A percentile compares a stretch with the other conserved stretches of the same genome.
phyloP scores from a whole-genome alignment of 2,888 invertebrate species.

The Scaptomyza tumidula region DNA sequence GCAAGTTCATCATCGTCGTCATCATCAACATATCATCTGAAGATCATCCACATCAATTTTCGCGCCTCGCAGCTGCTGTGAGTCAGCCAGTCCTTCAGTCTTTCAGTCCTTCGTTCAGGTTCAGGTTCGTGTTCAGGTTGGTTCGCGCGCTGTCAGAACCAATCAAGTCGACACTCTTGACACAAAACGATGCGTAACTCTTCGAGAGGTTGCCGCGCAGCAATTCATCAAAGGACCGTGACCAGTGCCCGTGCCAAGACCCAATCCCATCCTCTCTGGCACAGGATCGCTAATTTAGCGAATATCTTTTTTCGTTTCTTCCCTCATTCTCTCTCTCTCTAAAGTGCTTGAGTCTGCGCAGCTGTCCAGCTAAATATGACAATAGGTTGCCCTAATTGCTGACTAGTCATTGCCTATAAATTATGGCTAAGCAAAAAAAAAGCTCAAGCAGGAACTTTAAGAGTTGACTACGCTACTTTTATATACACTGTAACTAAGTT shows the following conservation, averaged over 20 bases:
- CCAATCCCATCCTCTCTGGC: conserved; percentile 11
- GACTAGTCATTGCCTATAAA: conserved; percentile 66
- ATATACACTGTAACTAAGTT: background rate
- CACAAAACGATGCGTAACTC: conserved; percentile 78
- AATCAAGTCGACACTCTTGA: conserved; percentile 79
- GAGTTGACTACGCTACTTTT: background rate
- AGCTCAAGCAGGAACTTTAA: conserved; percentile 3
- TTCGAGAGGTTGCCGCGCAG: conserved; percentile 64
- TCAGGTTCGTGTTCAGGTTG: conserved; percentile 37
- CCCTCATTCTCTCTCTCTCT: background rate
- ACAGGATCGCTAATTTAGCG: conserved; percentile 65
- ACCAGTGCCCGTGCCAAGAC: conserved; percentile 58
- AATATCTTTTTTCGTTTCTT: conserved; percentile 8
- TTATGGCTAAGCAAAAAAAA: conserved; percentile 7
- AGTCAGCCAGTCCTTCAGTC: conserved; percentile 53
- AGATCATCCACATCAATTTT: conserved; percentile 62
- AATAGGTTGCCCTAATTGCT: conserved; percentile 70
- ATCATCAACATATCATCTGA: conserved; percentile 33
- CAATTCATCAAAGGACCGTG: conserved; percentile 73
- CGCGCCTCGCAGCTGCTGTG: conserved; percentile 59
- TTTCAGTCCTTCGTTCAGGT: conserved; percentile 14
- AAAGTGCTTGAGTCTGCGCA: conserved; percentile 33
- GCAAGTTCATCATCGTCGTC: conserved; percentile 63
- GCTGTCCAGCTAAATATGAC: conserved; percentile 57
- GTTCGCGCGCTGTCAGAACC: conserved; percentile 81